Evolutionary conservation across 2,797 vertebrate genomes (phyloP), one percentile per base, ranked within the genome.

Genomic region (Xiphophorus birchmanni): DNA sequence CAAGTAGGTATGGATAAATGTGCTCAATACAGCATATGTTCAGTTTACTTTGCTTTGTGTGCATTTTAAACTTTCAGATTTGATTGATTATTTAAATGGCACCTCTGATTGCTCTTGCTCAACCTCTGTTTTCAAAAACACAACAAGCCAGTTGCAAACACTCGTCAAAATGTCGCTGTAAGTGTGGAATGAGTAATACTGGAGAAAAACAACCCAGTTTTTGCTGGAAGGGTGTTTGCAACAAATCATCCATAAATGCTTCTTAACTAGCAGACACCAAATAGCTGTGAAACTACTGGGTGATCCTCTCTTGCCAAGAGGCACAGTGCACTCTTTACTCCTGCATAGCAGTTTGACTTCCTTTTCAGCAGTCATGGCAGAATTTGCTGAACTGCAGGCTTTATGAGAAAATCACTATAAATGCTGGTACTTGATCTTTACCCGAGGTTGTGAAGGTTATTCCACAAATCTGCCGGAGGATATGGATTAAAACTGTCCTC

Each of bases 311-410:
- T 37, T 32, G 35, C 65, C 9, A 40, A 67, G 37, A 69, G 65
- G 65, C 37, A 42, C 37, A 26, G 21, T 26, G 10, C 37, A 26
- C 37, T 12, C 37, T 69, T 40, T 23, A 9, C 37, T 40, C 65
- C 65, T 26, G 21, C 23, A 23, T 26, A 42, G 35, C 65, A 40
- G 65, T 69, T 69, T 69, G 65, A 18, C 65, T 44, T 44, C 67
- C 67, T 71, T n/a, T 44, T 71, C 18, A 44, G 67, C 40, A 42
- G 67, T 42, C 40, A 69, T 26, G 21, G 67, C 67, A 71, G 67
- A 44, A 6, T 71, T 71, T 73, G 48, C 35, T 78, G 67, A 81
- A 75, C 42, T 71, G 40, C 40, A 71, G 67, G 40, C 40, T 71
- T 71, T 71, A 71, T 44, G 23, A 44, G 40, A 26, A 71, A 71